Percentiles rank a stretch among this genome's conserved stretches.
Evolutionary conservation across 1,140 invertebrate genomes (phyloP).

Genomic region (Tribolium castaneum): DNA sequence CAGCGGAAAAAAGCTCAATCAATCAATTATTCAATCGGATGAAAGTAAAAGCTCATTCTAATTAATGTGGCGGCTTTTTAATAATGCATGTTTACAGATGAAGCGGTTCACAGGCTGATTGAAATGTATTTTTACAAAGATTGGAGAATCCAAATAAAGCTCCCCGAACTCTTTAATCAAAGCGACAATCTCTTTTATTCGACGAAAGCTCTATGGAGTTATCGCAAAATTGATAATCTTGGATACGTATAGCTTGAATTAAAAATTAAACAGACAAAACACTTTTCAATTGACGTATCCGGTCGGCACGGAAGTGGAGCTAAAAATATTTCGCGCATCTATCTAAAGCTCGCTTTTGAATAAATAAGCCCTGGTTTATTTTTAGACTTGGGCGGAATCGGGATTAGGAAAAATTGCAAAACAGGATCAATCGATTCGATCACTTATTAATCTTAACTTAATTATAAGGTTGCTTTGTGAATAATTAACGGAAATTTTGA

Average conservation of each 20-base stretch:
- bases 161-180: background rate
- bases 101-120: background rate
- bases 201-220: background rate
- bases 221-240: background rate
- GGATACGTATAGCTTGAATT: too few relatives aligned
- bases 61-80: background rate
- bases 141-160: background rate
- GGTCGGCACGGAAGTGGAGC: background rate
- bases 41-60: background rate
- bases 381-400: background rate
- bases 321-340: background rate
- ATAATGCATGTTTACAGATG: background rate
- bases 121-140: background rate
- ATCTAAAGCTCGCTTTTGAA: too few relatives aligned
- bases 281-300: background rate
- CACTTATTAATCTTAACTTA: background rate
- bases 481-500: background rate
- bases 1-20: slow-evolving; percentile 9
- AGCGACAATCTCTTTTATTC: background rate
- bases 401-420: too few relatives aligned
- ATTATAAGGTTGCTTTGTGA: background rate
- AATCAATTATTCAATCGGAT: background rate
- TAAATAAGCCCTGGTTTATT: background rate
- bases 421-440: background rate
- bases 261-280: background rate